Evolutionary conservation across 2,888 invertebrate genomes (phyloP).

Genomic region (Arrhopalites spinosus): DNA sequence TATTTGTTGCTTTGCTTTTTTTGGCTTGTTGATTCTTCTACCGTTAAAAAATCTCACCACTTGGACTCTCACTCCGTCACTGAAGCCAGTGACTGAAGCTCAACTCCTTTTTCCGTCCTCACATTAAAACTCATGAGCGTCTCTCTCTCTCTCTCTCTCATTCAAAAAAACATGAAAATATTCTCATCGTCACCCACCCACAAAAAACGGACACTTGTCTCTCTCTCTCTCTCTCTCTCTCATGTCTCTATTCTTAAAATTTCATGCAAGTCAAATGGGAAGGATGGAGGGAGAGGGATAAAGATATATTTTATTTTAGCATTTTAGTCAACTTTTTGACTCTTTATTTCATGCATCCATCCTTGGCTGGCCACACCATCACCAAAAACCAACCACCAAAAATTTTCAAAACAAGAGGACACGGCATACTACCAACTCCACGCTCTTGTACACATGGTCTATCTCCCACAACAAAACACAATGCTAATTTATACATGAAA

Average conservation of each 20-base stretch:
- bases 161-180: too few species aligned
- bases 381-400: background rate
- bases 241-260: background rate
- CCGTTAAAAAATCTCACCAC: background rate
- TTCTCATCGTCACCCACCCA: too few species aligned
- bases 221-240: background rate
- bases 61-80: background rate
- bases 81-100: too few species aligned
- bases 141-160: too few species aligned
- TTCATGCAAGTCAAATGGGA: too few species aligned
- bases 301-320: too few species aligned
- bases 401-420: background rate
- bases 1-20: too few species aligned
- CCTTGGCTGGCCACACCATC: background rate
- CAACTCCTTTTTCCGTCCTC: too few species aligned
- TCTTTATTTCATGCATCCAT: background rate
- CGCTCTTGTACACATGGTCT: slow-evolving; percentile 3
- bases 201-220: background rate
- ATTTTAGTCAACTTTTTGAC: background rate
- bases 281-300: too few species aligned
- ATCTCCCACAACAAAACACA: slow-evolving; percentile 1
- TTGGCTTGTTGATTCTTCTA: background rate
- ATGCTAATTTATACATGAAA: slow-evolving; percentile 1
- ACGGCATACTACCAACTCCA: background rate
- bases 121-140: too few species aligned